A percentile compares a stretch with the other conserved stretches of the same genome.
Evolutionary conservation across 2,797 vertebrate species (phyloP).

Genomic region (Onychomys arenicola): DNA sequence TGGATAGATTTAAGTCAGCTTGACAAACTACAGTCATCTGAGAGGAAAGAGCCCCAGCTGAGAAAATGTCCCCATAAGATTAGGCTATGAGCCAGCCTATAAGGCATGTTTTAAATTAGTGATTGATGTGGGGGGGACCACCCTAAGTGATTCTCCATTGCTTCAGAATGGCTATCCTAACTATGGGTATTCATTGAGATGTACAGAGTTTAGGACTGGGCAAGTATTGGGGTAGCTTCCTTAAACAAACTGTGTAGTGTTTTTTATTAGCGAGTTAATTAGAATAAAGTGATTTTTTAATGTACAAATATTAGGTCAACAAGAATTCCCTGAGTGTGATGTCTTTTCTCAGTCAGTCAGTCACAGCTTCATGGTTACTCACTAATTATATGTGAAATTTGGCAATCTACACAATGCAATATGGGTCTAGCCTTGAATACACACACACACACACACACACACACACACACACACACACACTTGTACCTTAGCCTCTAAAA

Average conservation of each 20-base stretch:
- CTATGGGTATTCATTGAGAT: background rate
- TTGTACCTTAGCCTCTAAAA: slow-evolving; percentile 92
- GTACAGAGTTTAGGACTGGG: background rate
- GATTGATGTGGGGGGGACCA: background rate
- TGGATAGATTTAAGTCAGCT: background rate
- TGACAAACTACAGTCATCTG: background rate
- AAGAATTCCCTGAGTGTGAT: slow-evolving; percentile 93
- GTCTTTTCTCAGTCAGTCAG: slow-evolving; percentile 89
- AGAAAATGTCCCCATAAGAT: background rate
- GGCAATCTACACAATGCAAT: slow-evolving; percentile 98
- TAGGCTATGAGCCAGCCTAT: no score
- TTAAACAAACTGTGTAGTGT: no score
- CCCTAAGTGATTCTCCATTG: background rate
- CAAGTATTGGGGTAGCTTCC: background rate
- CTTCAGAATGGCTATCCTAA: background rate
- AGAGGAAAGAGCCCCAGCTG: background rate
- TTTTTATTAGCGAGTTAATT: background rate
- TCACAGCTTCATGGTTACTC: slow-evolving; percentile 90
- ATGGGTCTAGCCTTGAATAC: slow-evolving; percentile 95
- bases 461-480: background rate
- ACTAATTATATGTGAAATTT: slow-evolving; percentile 95
- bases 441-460: slow-evolving; percentile 80
- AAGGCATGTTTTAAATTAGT: background rate
- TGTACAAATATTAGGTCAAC: slow-evolving; percentile 60
- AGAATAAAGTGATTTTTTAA: background rate